Conservation (phyloP, 2,113 vertebrate species). For the Pongo pygmaeus region DNA sequence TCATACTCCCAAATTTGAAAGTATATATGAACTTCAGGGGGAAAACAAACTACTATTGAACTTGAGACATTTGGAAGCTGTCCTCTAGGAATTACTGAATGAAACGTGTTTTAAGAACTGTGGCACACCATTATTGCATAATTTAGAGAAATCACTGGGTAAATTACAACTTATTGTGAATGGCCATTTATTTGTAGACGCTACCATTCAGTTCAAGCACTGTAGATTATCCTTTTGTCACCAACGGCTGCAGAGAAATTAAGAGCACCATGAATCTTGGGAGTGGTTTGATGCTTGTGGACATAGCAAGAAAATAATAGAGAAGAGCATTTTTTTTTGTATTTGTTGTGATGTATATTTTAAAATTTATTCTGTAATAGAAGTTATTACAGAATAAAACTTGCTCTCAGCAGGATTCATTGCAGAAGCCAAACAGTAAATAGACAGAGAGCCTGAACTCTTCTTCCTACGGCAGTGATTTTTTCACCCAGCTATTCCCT, state of each 20-base stretch:
- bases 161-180: constrained; percentile 25
- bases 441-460: constrained; percentile 46
- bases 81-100: neutral
- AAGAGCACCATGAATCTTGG: neutral
- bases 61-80: neutral
- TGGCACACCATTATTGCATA: neutral
- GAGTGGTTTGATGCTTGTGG: neutral
- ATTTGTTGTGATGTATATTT: constrained; percentile 11
- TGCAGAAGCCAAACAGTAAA: constrained; percentile 58
- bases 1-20: neutral
- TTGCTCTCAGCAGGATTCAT: constrained; percentile 57
- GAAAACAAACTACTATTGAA: neutral
- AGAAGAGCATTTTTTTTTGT: neutral
- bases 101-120: neutral
- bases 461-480: constrained; percentile 48
- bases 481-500: constrained; percentile 68
- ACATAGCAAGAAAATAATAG: neutral
- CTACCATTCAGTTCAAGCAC: neutral
- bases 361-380: constrained; percentile 21
- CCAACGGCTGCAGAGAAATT: constrained; percentile 6
- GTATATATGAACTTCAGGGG: neutral
- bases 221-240: neutral
- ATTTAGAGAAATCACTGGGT: neutral
- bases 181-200: neutral
- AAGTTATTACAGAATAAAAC: constrained; percentile 2